Evolutionary conservation across 2,888 invertebrate genomes (phyloP).

Genomic region (Cryptocheilus praepositus): DNA sequence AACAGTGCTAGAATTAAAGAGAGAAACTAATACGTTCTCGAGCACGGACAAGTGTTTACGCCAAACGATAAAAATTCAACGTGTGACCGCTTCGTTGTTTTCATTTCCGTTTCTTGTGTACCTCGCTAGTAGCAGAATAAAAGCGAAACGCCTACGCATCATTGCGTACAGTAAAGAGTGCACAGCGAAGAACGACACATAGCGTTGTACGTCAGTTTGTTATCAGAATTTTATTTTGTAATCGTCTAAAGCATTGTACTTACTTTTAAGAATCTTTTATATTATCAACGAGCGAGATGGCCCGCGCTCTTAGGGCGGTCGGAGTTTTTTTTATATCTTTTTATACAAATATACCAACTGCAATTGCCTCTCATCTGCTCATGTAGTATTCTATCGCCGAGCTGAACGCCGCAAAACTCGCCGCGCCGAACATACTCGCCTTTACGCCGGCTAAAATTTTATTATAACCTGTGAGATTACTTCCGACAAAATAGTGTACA

Average conservation of each 20-base stretch:
- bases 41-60: slow-evolving; percentile 36
- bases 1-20: slow-evolving; percentile 36
- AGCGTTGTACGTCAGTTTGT: no score
- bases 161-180: no score
- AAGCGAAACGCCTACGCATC: no score
- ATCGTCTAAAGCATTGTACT: slow-evolving; percentile 49
- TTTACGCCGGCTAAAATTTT: slow-evolving; percentile 87
- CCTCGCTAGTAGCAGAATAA: background rate
- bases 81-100: slow-evolving; percentile 5
- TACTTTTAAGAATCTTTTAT: slow-evolving; percentile 53
- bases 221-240: slow-evolving; percentile 34
- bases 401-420: slow-evolving; percentile 98
- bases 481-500: no score
- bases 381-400: slow-evolving; percentile 98
- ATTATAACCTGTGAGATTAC: no score
- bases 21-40: slow-evolving; percentile 29
- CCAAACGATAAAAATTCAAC: slow-evolving; percentile 28
- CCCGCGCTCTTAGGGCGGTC: no score
- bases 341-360: slow-evolving; percentile 46
- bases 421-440: slow-evolving; percentile 94
- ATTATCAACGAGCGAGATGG: slow-evolving; percentile 28
- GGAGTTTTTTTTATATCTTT: slow-evolving; percentile 45
- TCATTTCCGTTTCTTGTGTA: background rate
- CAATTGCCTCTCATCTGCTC: slow-evolving; percentile 73
- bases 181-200: no score